Evolutionary conservation across 2,113 vertebrate species (phyloP), one percentile per base, ranked within the genome.

Genomic region (Oenanthe melanoleuca): DNA sequence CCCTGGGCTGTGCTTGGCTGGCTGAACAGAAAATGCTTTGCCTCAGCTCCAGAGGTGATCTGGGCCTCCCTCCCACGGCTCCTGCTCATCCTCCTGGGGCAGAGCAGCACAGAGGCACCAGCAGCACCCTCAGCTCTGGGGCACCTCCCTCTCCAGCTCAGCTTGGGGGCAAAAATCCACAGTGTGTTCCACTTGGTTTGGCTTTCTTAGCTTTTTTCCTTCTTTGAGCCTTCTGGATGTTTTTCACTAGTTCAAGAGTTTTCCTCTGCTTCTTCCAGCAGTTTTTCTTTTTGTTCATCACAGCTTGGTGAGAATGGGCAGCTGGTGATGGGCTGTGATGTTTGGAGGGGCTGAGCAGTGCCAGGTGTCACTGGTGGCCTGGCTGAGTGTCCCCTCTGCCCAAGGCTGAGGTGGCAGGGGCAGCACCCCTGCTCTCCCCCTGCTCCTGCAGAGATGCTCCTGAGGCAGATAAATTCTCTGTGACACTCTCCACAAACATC

Each of bases 261-360:
- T 63, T 28, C 19, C 34, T 71, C 61, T 61, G 31, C 45, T 50
- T 22, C 55, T 72, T n/a, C 49, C 23, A 5, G 19, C 34, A 2
- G 3, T 44, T 66, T 69, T 20, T 37, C 16, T 6, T 50, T 37
- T 9, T 4, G 0, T 14, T 34, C 17, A 1, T 64, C 21, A 2
- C 26, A 4, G n/a, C 20, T 38, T 4, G 8, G 23, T 56, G 66
- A 11, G 19, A 77, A 55, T 0, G 18, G 40, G 49, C 53, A 45
- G 61, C 55, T 38, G 74, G 23, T 2, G 0, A 10, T 0, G 74
- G 72, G 6, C 56, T 60, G 71, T 2, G 2, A 1, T 1, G 2
- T 17, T 23, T 15, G 80, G 72, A 12, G 59, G 0, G 40, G 24
- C 56, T 33, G 83, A 29, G 72, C 33, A 38, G 52, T 0, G 29